Percentiles rank a stretch among this genome's conserved stretches.
Conservation (phyloP, 1,140 invertebrate species). For the Mamestra configurata region DNA sequence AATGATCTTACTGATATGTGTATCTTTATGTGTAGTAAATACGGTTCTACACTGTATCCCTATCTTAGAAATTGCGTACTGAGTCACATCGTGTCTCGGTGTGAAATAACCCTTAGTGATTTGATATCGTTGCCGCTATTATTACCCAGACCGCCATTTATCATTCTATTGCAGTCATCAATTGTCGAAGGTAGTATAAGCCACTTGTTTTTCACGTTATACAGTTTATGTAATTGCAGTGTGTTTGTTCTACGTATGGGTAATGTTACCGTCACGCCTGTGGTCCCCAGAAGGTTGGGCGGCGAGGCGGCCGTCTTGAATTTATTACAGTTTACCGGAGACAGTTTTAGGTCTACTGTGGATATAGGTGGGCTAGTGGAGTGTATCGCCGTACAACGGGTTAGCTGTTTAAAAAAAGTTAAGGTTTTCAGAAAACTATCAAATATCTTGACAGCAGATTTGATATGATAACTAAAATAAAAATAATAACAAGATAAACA, state of each 20-base stretch:
- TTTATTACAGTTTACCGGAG: neutral
- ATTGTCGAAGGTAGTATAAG: slow-evolving; percentile 3
- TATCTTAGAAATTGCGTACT: no score
- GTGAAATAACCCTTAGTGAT: slow-evolving; percentile 30
- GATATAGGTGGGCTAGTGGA: neutral
- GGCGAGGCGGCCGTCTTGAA: neutral
- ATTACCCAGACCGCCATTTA: slow-evolving; percentile 38
- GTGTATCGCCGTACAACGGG: neutral
- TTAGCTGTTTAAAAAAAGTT: no score
- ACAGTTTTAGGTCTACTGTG: slow-evolving; percentile 4
- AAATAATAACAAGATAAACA: neutral
- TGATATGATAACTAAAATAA: no score
- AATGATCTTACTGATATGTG: no score
- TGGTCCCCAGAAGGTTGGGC: slow-evolving; percentile 3
- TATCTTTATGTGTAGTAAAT: no score
- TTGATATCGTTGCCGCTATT: slow-evolving; percentile 43
- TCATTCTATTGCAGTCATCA: slow-evolving; percentile 43
- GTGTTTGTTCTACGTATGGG: slow-evolving; percentile 2
- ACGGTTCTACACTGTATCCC: no score
- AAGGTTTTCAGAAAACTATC: no score
- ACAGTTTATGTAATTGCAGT: neutral
- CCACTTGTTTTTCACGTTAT: neutral
- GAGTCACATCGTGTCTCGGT: no score
- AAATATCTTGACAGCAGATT: no score
- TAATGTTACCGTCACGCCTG: slow-evolving; percentile 8